phyloP scores from a whole-genome alignment of 2,113 vertebrate genomes.

The Trogon surrucura region DNA sequence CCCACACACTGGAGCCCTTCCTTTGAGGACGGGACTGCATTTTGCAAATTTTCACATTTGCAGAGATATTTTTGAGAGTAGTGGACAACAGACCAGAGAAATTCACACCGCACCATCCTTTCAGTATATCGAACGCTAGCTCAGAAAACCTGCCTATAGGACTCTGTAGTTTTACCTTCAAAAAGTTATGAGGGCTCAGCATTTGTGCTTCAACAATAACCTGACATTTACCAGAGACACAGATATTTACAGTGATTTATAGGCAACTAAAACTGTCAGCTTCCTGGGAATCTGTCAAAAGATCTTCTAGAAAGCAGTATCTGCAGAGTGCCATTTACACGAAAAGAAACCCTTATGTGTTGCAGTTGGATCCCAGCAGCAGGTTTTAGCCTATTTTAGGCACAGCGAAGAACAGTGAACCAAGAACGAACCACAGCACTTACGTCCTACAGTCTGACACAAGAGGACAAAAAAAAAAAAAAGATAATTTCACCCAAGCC shows the following conservation, averaged over 20 bases:
- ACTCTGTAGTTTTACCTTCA: background rate
- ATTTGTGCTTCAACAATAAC: background rate
- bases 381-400: slow-evolving; percentile 6
- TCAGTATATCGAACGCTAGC: background rate
- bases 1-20: background rate
- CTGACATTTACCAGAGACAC: background rate
- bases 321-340: background rate
- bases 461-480: background rate
- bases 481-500: background rate
- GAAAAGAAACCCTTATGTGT: background rate
- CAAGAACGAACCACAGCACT: background rate
- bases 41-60: background rate
- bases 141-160: background rate
- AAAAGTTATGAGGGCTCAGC: background rate
- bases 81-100: background rate
- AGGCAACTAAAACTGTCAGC: background rate
- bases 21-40: background rate
- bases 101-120: background rate
- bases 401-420: background rate
- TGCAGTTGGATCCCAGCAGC: background rate
- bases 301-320: background rate
- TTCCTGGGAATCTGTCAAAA: background rate
- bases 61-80: background rate
- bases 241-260: background rate
- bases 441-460: background rate